phyloP scores from a whole-genome alignment of 2,888 invertebrate genomes.

The Temnothorax ravouxi region DNA sequence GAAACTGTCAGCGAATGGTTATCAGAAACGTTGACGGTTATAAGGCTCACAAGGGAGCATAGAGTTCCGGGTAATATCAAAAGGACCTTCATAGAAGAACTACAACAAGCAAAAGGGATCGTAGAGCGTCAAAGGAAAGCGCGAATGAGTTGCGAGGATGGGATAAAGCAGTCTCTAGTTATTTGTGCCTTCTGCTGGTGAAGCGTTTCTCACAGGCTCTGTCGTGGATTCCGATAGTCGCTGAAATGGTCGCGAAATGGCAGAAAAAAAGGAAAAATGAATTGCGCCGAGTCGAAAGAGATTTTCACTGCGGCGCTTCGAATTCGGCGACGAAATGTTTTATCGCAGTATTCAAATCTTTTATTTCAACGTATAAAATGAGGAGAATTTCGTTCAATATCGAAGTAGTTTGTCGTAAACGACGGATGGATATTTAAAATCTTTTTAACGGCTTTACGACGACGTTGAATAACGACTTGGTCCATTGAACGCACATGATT shows the following conservation, averaged over 20 bases:
- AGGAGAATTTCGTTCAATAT: neutral
- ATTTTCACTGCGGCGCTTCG: neutral
- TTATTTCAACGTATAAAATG: neutral
- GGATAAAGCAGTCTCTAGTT: slow-evolving; percentile 61
- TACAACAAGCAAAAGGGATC: slow-evolving; percentile 28
- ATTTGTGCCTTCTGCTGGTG: slow-evolving; percentile 52
- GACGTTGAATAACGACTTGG: neutral
- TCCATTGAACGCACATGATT: neutral
- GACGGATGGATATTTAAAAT: neutral
- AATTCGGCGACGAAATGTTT: slow-evolving; percentile 5
- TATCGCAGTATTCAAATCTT: neutral
- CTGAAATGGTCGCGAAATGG: slow-evolving; percentile 5
- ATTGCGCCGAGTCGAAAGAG: neutral
- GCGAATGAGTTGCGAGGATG: slow-evolving; percentile 36
- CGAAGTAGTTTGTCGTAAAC: neutral
- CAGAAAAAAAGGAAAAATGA: slow-evolving; percentile 8
- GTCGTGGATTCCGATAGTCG: neutral
- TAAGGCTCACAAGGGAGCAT: neutral
- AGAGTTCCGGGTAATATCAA: slow-evolving; percentile 46
- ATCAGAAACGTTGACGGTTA: slow-evolving; percentile 34
- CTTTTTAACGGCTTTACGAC: neutral
- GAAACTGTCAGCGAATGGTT: slow-evolving; percentile 21
- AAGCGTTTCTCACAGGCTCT: slow-evolving; percentile 12
- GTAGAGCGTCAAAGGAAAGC: slow-evolving; percentile 16
- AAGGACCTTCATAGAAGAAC: slow-evolving; percentile 58